phyloP scores from a whole-genome alignment of 2,888 invertebrate species.

The Amorpha juglandis region DNA sequence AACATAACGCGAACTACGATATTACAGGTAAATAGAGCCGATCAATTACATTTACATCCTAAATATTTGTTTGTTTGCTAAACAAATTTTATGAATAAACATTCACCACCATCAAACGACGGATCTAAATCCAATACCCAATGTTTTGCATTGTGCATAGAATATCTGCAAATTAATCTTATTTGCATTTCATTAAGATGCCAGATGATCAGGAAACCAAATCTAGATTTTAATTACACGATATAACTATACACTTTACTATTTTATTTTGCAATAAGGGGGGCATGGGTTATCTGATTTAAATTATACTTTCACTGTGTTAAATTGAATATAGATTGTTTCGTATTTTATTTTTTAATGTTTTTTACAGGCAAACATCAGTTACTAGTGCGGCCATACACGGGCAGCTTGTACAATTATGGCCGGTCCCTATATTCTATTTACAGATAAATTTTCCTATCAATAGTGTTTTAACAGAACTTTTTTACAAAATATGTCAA shows the following conservation, averaged over 20 bases:
- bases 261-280: not conserved
- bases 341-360: not conserved
- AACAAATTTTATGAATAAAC: not conserved
- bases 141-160: not conserved
- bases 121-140: too few relatives aligned
- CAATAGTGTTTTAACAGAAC: too few relatives aligned
- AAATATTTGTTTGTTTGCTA: not conserved
- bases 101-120: not conserved
- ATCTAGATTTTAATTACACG: conserved; percentile 7
- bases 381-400: too few relatives aligned
- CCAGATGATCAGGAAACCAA: not conserved
- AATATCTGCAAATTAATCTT: conserved; percentile 14
- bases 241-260: too few relatives aligned
- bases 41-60: not conserved
- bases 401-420: too few relatives aligned
- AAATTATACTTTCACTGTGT: not conserved
- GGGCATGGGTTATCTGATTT: not conserved
- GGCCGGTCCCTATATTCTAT: too few relatives aligned
- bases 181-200: not conserved
- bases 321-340: not conserved
- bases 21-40: too few relatives aligned
- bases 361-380: not conserved
- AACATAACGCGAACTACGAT: too few relatives aligned
- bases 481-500: too few relatives aligned
- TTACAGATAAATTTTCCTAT: too few relatives aligned